Conservation (phyloP, 2,113 vertebrate genomes). For the western clawed frog (Xenopus tropicalis) region UCB_Xtro_10.0 CM004444.2:132254501-132255000, state of each 20-base stretch:
- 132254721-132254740: slow-evolving; percentile 79
- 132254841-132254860: slow-evolving; percentile 49
- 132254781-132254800: neutral
- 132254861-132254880: slow-evolving; percentile 51
- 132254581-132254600: too few relatives aligned
- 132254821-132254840: slow-evolving; percentile 45
- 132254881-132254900: neutral
- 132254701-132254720: slow-evolving; percentile 84
- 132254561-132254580: too few relatives aligned
- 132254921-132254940: too few relatives aligned
- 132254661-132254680: slow-evolving; percentile 80
- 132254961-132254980: too few relatives aligned
- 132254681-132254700: slow-evolving; percentile 92
- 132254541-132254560: too few relatives aligned
- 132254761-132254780: slow-evolving; percentile 45
- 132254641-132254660: slow-evolving; percentile 63
- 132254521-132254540: too few relatives aligned
- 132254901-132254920: too few relatives aligned
- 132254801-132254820: slow-evolving; percentile 44
- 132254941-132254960: too few relatives aligned
- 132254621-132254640: neutral
- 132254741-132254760: slow-evolving; percentile 67
- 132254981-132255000: too few relatives aligned
- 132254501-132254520: too few relatives aligned
- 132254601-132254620: too few relatives aligned